phyloP scores from a whole-genome alignment of 1,140 invertebrate species.

The Paramacrobiotus metropolitanus region DNA sequence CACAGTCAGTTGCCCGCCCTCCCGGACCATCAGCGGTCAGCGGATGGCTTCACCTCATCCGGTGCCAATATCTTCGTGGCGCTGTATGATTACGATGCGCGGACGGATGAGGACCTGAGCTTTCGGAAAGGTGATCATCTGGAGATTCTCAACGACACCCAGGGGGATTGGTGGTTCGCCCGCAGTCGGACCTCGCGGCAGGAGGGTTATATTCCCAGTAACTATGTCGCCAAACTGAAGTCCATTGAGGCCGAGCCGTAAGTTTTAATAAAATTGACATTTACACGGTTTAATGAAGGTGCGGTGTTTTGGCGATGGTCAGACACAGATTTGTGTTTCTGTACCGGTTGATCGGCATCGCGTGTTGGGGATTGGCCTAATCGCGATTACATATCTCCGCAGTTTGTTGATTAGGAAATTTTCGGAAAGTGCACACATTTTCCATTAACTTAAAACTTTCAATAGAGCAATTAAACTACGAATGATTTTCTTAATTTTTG shows the following conservation, averaged over 20 bases:
- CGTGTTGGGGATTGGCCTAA: too few relatives aligned
- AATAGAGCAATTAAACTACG: too few relatives aligned
- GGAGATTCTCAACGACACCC: conserved; percentile 91
- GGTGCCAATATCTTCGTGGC: conserved; percentile 66
- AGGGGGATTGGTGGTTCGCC: conserved; percentile 98
- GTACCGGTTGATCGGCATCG: too few relatives aligned
- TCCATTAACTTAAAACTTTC: too few relatives aligned
- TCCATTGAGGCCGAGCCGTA: conserved; percentile 99
- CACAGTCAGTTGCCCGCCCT: background rate
- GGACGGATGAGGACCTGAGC: conserved; percentile 92
- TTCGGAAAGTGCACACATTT: too few relatives aligned
- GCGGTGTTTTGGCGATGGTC: too few relatives aligned
- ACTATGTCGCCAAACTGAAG: conserved; percentile 95
- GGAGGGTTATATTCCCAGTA: conserved; percentile 96
- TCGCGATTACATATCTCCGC: too few relatives aligned
- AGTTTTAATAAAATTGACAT: conserved; percentile 30
- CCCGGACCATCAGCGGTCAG: background rate
- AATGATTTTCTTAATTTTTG: too few relatives aligned
- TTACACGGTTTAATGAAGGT: too few relatives aligned
- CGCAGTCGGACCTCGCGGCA: conserved; percentile 73
- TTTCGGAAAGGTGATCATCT: conserved; percentile 94
- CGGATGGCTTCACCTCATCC: conserved; percentile 4
- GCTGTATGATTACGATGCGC: conserved; percentile 91
- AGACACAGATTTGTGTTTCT: too few relatives aligned
- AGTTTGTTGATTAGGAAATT: too few relatives aligned